Evolutionary conservation across 2,797 vertebrate species (phyloP), one percentile per base, ranked within the genome.

Genomic region (Lithobates sylvaticus): DNA sequence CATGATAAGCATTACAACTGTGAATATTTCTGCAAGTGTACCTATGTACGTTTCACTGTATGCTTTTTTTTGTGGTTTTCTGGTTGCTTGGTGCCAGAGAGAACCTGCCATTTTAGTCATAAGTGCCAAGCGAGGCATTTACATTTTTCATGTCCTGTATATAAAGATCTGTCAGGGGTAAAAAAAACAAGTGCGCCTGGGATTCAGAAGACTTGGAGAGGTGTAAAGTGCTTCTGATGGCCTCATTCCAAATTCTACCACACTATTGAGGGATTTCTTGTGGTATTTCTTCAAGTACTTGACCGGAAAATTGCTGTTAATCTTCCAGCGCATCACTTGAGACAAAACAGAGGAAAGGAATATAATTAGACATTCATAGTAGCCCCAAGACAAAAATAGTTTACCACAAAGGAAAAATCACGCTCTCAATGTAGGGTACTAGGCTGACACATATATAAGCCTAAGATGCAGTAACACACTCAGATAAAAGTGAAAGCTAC

Each of bases 221-320:
- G 78, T 79, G 64, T 79, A 79, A 79, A 79, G 78, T 79, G 78
- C 39, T 68, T 69, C 42, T 78, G 76, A 44, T 67, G 34, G 34
- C 61, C n/a, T 47, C 39, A 68, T 36, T 79, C 9, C 13, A 69
- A 50, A 79, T 67, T 18, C 5, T 68, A 42, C 16, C n/a, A 78
- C 39, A 78, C 34, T 42, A 68, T 12, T 67, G 26, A 67, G 36
- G 21, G 61, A 78, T 78, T 42, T 67, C 76, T 44, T 64, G 21
- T 67, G 36, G n/a, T 65, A 65, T 78, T 78, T 44, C 65, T 47
- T 44, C 39, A 70, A 36, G 34, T 61, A 65, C 76, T 50, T 69
- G 39, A 47, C 42, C 15, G 26, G 42, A 26, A 78, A 79, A 79
- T 79, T 47, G 42, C 27, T n/a, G 27, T 13, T 73, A 73, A 73